Evolutionary conservation across 1,140 invertebrate species (phyloP), one percentile per base, ranked within the genome.

Genomic region (Cotesia typhae): DNA sequence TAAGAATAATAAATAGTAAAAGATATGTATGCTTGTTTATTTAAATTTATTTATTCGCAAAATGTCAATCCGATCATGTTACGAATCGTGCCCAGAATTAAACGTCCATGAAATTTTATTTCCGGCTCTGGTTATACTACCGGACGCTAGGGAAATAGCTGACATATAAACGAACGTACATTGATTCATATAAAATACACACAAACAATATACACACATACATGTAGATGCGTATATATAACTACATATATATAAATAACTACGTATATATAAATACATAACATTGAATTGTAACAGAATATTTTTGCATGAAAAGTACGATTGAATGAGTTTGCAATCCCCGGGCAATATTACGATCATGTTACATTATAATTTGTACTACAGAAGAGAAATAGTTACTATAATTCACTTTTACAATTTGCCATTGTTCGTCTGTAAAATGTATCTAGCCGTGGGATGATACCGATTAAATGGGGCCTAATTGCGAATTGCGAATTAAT

Each of bases 221-320:
- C 7, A 41, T 20, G 5, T n/a, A 38, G 3, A 41, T 47, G 17
- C 12, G 17, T 38, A 47, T 7, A 10, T 47, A 6, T n/a, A n/a
- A n/a, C n/a, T n/a, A n/a, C n/a, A n/a, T n/a, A n/a, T n/a, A n/a
- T n/a, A n/a, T n/a, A n/a, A n/a, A n/a, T n/a, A n/a, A n/a, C n/a
- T n/a, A n/a, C n/a, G n/a, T n/a, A n/a, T n/a, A n/a, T n/a, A n/a
- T n/a, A n/a, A n/a, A n/a, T 47, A 47, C 10, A 47, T 47, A 47
- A 47, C 41, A 47, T 47, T 47, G 2, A 20, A 65, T 9, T 14
- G 28, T 70, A 35, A 28, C 20, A 59, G 36, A 47, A 37, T 73
- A 73, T 70, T 73, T 70, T 73, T 69, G 53, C 63, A 73, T 73
- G 41, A 41, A 70, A 53, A 61, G 61, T 73, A 64, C 65, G 60